Conservation (phyloP, 2,113 vertebrate species). For the Mugil cephalus region DNA sequence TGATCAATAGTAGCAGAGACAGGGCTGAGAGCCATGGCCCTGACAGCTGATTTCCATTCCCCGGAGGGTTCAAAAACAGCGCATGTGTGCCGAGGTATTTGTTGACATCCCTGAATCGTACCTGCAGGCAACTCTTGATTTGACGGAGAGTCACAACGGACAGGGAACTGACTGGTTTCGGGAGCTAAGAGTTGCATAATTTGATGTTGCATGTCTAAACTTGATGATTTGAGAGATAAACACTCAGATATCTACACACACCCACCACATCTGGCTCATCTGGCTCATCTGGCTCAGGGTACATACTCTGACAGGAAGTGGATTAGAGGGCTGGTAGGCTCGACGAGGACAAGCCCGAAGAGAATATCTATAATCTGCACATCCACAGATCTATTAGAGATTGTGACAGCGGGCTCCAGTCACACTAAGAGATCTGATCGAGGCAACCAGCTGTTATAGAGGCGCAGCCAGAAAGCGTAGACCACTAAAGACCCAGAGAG, state of each 20-base stretch:
- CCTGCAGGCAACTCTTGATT: constrained; percentile 13
- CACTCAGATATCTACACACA: constrained; percentile 4
- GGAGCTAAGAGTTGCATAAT: constrained; percentile 39
- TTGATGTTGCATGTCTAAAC: constrained; percentile 24
- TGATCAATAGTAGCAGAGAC: constrained; percentile 53
- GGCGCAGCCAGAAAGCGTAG: constrained; percentile 17
- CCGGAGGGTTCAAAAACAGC: background rate
- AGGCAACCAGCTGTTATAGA: constrained; percentile 59
- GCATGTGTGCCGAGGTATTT: constrained; percentile 17
- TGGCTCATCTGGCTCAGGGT: constrained; percentile 56
- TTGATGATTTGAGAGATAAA: constrained; percentile 35
- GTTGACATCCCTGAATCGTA: constrained; percentile 24
- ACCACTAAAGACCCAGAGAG: constrained; percentile 13
- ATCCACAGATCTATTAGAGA: constrained; percentile 50
- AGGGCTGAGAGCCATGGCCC: constrained; percentile 20
- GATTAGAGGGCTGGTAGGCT: constrained; percentile 57
- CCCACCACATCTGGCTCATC: constrained; percentile 66
- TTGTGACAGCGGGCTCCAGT: constrained; percentile 34
- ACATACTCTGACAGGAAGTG: constrained; percentile 61
- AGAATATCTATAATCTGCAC: constrained; percentile 65
- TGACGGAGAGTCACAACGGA: constrained; percentile 9
- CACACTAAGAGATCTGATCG: constrained; percentile 36
- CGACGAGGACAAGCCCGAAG: constrained; percentile 48
- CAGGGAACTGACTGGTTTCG: background rate
- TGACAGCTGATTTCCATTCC: constrained; percentile 38